Conservation (phyloP, 2,888 invertebrate species). For the Druceiella hillmani region DNA sequence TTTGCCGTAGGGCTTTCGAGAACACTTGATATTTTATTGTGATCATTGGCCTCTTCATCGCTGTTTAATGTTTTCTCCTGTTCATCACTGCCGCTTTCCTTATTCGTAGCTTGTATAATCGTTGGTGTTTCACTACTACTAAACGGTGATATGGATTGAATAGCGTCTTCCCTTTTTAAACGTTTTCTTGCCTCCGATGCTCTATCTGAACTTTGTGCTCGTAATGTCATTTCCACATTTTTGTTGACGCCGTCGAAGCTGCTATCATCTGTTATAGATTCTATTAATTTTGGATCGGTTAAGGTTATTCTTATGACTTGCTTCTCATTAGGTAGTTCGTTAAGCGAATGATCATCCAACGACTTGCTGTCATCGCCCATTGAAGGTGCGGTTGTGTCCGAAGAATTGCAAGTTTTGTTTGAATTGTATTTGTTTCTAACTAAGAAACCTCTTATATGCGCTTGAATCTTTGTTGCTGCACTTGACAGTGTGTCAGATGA, state of each 20-base stretch:
- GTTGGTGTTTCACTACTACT: no score
- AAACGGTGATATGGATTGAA: constrained; percentile 45
- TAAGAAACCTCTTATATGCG: constrained; percentile 62
- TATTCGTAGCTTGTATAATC: no score
- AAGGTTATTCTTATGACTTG: constrained; percentile 39
- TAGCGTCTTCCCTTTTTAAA: constrained; percentile 47
- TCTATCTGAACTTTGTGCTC: constrained; percentile 40
- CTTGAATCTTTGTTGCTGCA: constrained; percentile 62
- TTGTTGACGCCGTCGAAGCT: constrained; percentile 39
- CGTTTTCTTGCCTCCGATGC: constrained; percentile 40
- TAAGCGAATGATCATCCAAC: constrained; percentile 45
- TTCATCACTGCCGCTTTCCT: no score
- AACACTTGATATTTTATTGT: no score
- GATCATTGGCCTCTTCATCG: no score
- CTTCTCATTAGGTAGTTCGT: constrained; percentile 37
- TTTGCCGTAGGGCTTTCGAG: no score
- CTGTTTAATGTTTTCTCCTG: no score
- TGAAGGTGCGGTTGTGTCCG: constrained; percentile 32
- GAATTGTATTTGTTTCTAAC: constrained; percentile 50
- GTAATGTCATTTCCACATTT: constrained; percentile 27
- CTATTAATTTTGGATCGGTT: no score
- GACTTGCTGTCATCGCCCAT: constrained; percentile 35
- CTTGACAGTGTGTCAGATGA: constrained; percentile 45
- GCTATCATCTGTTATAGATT: no score
- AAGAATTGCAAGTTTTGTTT: constrained; percentile 40